Conservation (phyloP, 2,797 vertebrate genomes). For the Lerista edwardsae region DNA sequence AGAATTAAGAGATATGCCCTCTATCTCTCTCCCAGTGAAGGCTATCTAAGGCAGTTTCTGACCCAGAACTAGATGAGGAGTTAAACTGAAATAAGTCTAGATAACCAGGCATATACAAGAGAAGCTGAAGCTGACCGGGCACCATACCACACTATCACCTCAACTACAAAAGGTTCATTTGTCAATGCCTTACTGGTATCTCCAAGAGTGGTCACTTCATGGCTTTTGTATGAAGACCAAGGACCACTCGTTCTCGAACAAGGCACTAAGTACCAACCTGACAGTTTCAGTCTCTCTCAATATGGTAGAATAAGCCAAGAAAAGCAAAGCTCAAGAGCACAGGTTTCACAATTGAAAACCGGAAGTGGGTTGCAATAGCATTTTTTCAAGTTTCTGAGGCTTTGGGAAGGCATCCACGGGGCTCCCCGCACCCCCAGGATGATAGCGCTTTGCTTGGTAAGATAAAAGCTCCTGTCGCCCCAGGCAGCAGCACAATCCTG, state of each 20-base stretch:
- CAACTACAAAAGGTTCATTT: no score
- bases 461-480: no score
- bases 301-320: neutral
- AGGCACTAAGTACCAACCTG: neutral
- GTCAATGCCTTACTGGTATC: neutral
- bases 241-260: neutral
- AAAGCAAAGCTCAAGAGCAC: neutral
- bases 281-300: neutral
- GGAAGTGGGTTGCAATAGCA: no score
- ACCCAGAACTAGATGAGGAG: neutral
- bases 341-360: no score
- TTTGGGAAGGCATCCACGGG: no score
- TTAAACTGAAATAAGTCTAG: neutral
- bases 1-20: neutral
- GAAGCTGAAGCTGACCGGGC: neutral
- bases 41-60: neutral
- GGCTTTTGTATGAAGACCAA: neutral
- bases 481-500: no score
- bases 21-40: neutral
- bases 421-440: no score
- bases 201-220: neutral
- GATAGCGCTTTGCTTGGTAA: no score
- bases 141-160: neutral
- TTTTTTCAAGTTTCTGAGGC: no score
- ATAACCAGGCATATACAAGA: neutral